A percentile compares a stretch with the other conserved stretches of the same genome.
Evolutionary conservation across 2,113 vertebrate species (phyloP).

Genomic region (Mohoua ochrocephala): DNA sequence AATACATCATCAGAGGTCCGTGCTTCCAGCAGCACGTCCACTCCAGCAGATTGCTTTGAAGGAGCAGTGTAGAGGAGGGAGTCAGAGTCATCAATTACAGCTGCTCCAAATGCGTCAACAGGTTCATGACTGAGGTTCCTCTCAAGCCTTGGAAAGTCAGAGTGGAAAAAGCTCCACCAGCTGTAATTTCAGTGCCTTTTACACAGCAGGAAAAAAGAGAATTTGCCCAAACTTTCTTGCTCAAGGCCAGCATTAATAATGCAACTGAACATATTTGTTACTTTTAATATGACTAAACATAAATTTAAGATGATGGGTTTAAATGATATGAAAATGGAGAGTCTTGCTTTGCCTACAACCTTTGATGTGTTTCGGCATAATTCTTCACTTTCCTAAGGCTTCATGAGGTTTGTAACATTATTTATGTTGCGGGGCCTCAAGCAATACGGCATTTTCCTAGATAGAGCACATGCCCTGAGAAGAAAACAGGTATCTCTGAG

Average conservation of each 20-base stretch:
- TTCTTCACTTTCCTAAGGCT: not conserved
- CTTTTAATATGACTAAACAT: not conserved
- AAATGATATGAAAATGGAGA: not conserved
- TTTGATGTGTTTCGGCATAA: not conserved
- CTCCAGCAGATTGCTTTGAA: slow-evolving; percentile 2
- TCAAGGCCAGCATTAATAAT: not conserved
- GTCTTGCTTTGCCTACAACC: not conserved
- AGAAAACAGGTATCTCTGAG: not conserved
- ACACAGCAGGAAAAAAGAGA: not conserved
- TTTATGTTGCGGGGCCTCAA: not conserved
- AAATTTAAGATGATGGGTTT: not conserved
- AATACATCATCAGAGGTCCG: slow-evolving; percentile 12
- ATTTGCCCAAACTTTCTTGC: not conserved
- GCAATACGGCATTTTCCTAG: not conserved
- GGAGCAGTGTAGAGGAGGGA: not conserved
- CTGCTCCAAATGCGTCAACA: not conserved
- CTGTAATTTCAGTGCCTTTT: not conserved
- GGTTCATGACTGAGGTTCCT: not conserved
- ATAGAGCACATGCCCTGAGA: not conserved
- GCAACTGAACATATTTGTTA: not conserved
- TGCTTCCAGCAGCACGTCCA: slow-evolving; percentile 13
- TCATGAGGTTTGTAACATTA: not conserved
- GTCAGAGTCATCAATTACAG: not conserved
- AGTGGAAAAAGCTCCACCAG: not conserved
- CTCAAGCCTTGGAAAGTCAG: not conserved